Evolutionary conservation across 2,797 vertebrate genomes (phyloP).

Genomic region (Meda fulgida): DNA sequence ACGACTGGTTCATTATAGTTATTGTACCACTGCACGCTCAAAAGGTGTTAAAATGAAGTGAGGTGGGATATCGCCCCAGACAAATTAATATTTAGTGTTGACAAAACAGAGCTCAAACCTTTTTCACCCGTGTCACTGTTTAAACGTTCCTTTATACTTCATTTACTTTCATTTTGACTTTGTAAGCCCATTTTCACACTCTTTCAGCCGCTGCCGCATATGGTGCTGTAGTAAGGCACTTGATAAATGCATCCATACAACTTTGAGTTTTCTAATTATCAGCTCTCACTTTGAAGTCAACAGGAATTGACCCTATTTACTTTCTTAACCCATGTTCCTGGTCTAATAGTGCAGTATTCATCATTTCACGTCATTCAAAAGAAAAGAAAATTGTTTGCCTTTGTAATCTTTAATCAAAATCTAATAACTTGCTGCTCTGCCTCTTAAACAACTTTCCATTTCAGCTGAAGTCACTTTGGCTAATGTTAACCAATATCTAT

Average conservation of each 20-base stretch:
- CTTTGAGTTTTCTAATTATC: constrained; percentile 8
- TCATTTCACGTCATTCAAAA: background rate
- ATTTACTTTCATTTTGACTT: constrained; percentile 41
- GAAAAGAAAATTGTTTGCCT: background rate
- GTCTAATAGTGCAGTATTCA: background rate
- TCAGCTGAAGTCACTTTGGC: background rate
- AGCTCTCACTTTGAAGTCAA: constrained; percentile 13
- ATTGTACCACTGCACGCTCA: background rate
- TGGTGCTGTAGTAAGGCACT: background rate
- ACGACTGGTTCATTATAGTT: background rate
- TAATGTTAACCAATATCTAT: background rate
- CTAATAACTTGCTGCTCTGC: background rate
- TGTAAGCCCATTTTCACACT: background rate
- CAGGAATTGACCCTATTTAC: background rate
- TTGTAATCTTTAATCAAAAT: background rate
- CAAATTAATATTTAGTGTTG: constrained; percentile 35
- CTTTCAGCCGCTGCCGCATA: constrained; percentile 6
- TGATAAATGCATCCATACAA: constrained; percentile 1
- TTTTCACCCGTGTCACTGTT: constrained; percentile 18
- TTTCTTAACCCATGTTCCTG: background rate
- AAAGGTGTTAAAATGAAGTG: constrained; percentile 14
- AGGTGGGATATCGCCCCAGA: constrained; percentile 4
- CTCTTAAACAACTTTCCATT: background rate
- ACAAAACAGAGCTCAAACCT: constrained; percentile 13
- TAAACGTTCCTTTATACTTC: constrained; percentile 32